Percentiles rank a stretch among this genome's conserved stretches.
Evolutionary conservation across 2,797 vertebrate genomes (phyloP).

Genomic region (Pipistrellus nathusii): DNA sequence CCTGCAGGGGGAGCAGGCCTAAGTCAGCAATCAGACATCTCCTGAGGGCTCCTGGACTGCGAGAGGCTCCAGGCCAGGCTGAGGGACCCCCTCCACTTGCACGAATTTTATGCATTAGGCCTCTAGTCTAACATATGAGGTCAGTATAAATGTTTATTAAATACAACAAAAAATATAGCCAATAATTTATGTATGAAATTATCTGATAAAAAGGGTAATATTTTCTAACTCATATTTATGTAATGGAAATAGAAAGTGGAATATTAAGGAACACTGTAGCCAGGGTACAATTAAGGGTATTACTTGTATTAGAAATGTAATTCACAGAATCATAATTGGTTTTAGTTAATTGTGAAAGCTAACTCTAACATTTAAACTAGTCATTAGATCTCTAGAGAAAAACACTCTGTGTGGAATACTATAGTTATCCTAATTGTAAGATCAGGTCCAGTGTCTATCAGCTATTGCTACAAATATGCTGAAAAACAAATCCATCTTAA

Average conservation of each 20-base stretch:
- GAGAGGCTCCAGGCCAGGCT: too few relatives aligned
- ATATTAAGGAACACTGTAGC: background rate
- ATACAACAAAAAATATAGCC: background rate
- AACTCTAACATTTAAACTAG: background rate
- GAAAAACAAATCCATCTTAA: background rate
- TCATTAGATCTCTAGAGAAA: background rate
- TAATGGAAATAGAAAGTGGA: background rate
- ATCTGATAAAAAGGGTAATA: background rate
- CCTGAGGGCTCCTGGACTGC: too few relatives aligned
- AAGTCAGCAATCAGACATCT: too few relatives aligned
- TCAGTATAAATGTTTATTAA: slow-evolving; percentile 27
- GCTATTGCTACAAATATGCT: background rate
- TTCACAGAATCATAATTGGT: background rate
- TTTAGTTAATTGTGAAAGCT: slow-evolving; percentile 8
- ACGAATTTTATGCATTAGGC: too few relatives aligned
- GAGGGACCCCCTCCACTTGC: too few relatives aligned
- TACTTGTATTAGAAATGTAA: slow-evolving; percentile 26
- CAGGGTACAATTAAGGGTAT: background rate
- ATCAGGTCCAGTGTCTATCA: background rate
- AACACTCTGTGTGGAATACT: background rate
- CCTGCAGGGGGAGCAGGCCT: too few relatives aligned
- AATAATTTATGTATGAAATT: background rate
- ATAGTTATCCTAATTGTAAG: background rate
- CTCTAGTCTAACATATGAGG: background rate
- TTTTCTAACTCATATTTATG: slow-evolving; percentile 41